Conservation (phyloP, 2,888 invertebrate species). For the Sinelater perroti region DNA sequence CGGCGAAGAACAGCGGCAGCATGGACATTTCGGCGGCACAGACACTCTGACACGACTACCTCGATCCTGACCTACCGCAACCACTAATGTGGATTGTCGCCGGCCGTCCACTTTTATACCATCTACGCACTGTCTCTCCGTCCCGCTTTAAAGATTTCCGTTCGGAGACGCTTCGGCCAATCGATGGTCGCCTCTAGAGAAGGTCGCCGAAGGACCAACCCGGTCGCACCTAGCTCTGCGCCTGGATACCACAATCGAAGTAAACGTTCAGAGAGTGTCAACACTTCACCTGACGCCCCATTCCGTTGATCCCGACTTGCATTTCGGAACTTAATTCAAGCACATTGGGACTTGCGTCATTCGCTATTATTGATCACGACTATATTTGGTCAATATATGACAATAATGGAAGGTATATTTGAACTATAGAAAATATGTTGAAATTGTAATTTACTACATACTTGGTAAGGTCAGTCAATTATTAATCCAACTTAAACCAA, state of each 20-base stretch:
- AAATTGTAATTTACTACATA: too few species aligned
- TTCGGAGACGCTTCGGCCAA: neutral
- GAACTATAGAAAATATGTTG: too few species aligned
- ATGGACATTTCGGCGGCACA: too few species aligned
- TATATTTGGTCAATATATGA: too few species aligned
- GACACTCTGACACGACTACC: neutral
- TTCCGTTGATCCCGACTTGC: too few species aligned
- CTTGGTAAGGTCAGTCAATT: too few species aligned
- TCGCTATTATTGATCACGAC: too few species aligned
- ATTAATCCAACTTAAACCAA: too few species aligned
- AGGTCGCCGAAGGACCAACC: neutral
- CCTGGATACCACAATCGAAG: neutral
- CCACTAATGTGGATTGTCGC: neutral
- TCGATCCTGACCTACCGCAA: conserved; percentile 1
- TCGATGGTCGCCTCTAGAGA: neutral
- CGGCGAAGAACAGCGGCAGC: neutral
- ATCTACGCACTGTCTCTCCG: neutral
- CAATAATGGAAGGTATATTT: too few species aligned
- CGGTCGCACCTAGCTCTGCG: neutral
- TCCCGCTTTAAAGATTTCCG: neutral
- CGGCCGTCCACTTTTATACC: neutral
- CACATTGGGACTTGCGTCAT: too few species aligned
- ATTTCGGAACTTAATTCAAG: too few species aligned
- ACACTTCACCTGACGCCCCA: too few species aligned
- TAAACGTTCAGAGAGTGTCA: neutral